A percentile compares a stretch with the other conserved stretches of the same genome.
Evolutionary conservation across 2,113 vertebrate species (phyloP).

Genomic region (Etia nguti): DNA sequence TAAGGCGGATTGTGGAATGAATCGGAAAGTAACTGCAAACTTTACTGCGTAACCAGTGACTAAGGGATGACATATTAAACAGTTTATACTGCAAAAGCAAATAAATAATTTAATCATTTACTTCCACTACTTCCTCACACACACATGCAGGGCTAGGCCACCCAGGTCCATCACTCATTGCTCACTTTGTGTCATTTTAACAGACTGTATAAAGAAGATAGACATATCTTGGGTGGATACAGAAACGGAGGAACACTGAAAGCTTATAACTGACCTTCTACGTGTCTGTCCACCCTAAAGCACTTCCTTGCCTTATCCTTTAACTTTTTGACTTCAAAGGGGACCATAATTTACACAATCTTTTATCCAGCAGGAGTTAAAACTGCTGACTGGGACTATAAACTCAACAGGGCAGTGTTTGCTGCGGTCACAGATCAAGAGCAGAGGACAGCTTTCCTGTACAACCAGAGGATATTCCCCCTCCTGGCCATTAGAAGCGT

Average conservation of each 20-base stretch:
- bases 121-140: background rate
- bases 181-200: background rate
- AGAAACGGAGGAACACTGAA: background rate
- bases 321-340: background rate
- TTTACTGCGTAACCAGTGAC: background rate
- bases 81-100: background rate
- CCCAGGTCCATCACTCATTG: background rate
- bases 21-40: background rate
- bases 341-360: background rate
- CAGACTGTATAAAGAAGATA: background rate
- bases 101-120: background rate
- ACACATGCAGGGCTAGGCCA: background rate
- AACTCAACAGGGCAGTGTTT: background rate
- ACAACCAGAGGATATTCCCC: background rate
- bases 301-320: background rate
- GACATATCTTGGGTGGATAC: background rate
- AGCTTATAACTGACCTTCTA: background rate
- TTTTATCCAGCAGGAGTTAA: background rate
- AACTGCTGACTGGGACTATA: background rate
- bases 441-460: background rate
- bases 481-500: background rate
- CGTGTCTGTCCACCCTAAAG: background rate
- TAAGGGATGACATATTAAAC: background rate
- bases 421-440: background rate
- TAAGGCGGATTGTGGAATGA: background rate